phyloP scores from a whole-genome alignment of 2,113 vertebrate species.

The Thomomys bottae region DNA sequence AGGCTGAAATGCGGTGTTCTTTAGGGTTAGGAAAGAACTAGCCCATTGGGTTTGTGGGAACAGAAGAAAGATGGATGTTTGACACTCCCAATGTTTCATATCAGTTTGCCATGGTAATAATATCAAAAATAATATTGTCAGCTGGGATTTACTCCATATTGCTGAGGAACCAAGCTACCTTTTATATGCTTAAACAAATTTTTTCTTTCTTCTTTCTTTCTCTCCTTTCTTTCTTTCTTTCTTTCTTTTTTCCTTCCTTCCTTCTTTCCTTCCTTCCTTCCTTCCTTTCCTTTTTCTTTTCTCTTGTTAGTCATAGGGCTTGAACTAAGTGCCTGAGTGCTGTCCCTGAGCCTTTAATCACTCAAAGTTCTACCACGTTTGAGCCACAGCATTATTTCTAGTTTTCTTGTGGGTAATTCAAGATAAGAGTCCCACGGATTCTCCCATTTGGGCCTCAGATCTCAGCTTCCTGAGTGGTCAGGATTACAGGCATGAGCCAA shows the following conservation, averaged over 20 bases:
- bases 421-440: too few species aligned
- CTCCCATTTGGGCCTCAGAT: too few species aligned
- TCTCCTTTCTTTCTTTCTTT: neutral
- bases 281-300: neutral
- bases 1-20: neutral
- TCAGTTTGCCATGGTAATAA: neutral
- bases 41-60: neutral
- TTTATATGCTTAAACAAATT: neutral
- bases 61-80: neutral
- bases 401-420: too few species aligned
- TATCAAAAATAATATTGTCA: neutral
- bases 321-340: too few species aligned
- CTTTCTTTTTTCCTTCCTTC: neutral
- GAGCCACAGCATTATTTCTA: too few species aligned
- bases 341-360: too few species aligned
- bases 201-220: neutral
- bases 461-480: too few species aligned
- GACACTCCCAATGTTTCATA: neutral
- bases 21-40: neutral
- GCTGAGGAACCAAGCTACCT: neutral
- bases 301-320: neutral
- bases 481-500: too few species aligned
- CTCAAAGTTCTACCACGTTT: too few species aligned
- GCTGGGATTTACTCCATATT: neutral
- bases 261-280: too few species aligned